Base-by-base conservation (phyloP, 2,113 vertebrate species). In the Alligator sinensis region DNA sequence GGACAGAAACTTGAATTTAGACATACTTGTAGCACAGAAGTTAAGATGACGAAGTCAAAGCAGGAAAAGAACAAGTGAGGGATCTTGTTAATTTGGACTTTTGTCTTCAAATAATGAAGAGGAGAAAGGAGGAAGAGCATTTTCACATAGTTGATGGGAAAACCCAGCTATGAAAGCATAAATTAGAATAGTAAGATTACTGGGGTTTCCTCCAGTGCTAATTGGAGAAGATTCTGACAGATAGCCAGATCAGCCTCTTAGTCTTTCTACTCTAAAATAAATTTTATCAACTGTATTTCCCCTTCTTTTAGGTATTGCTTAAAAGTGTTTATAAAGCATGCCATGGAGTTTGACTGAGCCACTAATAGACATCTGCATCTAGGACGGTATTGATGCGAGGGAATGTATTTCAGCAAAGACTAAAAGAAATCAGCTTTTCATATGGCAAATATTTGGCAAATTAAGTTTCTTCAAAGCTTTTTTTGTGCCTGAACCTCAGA, bases 71-170 rank as follows among this genome's bases (percentile, higher is more conserved):
- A 62, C 28, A 88, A 27, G 24, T 92, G 47, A 77, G 70, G 90
- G 88, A 79, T 92, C 68, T 79, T 68, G 25, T 7, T 88, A 63
- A 34, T 27, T 25, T 86, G 88, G 66, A 88, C 93, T 88, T 66
- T 82, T 84, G 21, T 12, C 11, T 81, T 91, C 66, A 87, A 61
- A 90, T 68, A 6, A 5, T 61, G 21, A 85, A 91, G 60, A 84
- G 30, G 70, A 90, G 70, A 28, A 55, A 76, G 54, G 58, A 77
- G 76, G 68, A 92, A 85, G 14, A 72, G 34, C 3, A 7, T 77
- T 28, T 60, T 16, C 79, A 15, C 4, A 18, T 25, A 77, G 30
- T 19, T 88, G 47, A 93, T 77, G 63, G 63, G 55, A 66, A 64
- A 27, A 92, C 60, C 89, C 77, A 25, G 17, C 18, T 85, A 0